phyloP scores from a whole-genome alignment of 2,797 vertebrate genomes.

The Anableps anableps region DNA sequence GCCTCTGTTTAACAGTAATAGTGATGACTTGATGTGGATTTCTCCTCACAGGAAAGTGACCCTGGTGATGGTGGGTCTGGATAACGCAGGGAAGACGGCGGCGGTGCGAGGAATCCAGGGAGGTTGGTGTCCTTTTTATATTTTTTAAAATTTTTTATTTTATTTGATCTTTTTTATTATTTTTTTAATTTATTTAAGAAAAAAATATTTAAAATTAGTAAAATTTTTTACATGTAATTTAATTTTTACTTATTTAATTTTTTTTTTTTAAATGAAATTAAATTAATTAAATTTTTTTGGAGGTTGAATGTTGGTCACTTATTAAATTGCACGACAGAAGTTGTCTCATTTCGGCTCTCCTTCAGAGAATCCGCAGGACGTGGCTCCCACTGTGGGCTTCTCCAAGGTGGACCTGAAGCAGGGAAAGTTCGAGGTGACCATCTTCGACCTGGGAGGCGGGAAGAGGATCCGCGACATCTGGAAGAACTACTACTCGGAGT shows the following conservation, averaged over 20 bases:
- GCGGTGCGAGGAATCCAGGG: constrained; percentile 86
- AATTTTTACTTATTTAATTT: too few relatives aligned
- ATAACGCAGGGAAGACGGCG: constrained; percentile 88
- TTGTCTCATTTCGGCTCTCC: neutral
- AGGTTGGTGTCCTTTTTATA: constrained; percentile 64
- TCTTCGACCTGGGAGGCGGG: constrained; percentile 87
- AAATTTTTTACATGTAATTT: too few relatives aligned
- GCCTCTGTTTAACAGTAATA: neutral
- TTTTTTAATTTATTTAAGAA: too few relatives aligned
- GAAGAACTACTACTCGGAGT: constrained; percentile 87
- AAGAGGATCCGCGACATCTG: constrained; percentile 82
- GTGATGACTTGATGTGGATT: constrained; percentile 13
- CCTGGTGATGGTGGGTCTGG: constrained; percentile 87
- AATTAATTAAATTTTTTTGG: too few relatives aligned
- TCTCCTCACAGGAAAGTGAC: constrained; percentile 83
- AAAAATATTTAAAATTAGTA: too few relatives aligned
- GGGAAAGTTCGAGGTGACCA: constrained; percentile 87
- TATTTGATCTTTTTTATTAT: too few relatives aligned
- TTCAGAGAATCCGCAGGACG: constrained; percentile 79
- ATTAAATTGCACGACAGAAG: neutral
- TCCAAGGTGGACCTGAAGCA: constrained; percentile 85
- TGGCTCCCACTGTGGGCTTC: constrained; percentile 81
- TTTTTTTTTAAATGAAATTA: too few relatives aligned
- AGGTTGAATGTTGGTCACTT: neutral
- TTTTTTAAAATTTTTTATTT: too few relatives aligned